Conservation (phyloP, 2,888 invertebrate species). For the Conistra vaccinii region DNA sequence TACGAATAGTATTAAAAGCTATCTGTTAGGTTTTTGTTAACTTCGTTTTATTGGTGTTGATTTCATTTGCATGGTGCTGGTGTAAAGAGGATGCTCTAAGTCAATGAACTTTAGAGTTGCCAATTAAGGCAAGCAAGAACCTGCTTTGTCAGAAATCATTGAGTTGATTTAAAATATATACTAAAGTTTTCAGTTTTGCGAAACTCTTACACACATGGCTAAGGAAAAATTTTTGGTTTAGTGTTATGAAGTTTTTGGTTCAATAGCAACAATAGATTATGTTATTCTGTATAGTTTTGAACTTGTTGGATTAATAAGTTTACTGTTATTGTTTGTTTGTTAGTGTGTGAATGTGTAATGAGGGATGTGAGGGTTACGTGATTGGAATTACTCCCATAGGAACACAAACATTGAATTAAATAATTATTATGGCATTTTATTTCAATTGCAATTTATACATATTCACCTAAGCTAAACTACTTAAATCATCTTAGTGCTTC, state of each 20-base stretch:
- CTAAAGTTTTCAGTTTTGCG: not conserved
- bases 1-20: not conserved
- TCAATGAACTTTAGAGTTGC: not conserved
- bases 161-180: not conserved
- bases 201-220: not conserved
- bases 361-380: no score
- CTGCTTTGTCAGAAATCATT: not conserved
- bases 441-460: conserved; percentile 14
- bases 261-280: not conserved
- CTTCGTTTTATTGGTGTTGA: not conserved
- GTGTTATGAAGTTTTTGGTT: not conserved
- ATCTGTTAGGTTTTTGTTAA: conserved; percentile 12
- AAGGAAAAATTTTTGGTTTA: not conserved
- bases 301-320: not conserved
- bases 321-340: not conserved
- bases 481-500: conserved; percentile 23
- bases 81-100: not conserved
- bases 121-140: not conserved
- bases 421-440: conserved; percentile 4
- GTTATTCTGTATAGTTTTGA: not conserved
- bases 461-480: conserved; percentile 22
- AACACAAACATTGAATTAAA: not conserved
- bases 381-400: not conserved
- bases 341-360: not conserved
- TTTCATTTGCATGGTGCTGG: not conserved